Conservation (phyloP, 2,888 invertebrate species). For the Glaucopsyche alexis region DNA sequence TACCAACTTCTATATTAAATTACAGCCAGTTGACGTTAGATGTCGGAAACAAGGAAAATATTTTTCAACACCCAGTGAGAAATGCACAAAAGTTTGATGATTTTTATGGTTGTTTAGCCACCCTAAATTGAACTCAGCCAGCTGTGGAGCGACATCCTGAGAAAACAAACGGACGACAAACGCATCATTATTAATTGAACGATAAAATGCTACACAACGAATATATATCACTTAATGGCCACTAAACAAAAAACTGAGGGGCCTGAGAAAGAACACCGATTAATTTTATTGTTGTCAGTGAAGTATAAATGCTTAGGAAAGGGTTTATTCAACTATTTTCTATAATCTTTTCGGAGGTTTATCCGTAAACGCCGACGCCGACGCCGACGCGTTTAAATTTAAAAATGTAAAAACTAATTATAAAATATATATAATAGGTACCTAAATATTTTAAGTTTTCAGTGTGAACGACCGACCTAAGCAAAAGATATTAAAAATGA, state of each 20-base stretch:
- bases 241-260: neutral
- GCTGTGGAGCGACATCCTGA: slow-evolving; percentile 71
- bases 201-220: slow-evolving; percentile 15
- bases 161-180: slow-evolving; percentile 57
- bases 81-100: slow-evolving; percentile 22
- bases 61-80: slow-evolving; percentile 18
- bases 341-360: neutral
- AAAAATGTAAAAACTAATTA: neutral
- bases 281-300: slow-evolving; percentile 15
- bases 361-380: too few species aligned
- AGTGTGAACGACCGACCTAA: neutral
- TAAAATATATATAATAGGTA: neutral
- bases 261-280: neutral
- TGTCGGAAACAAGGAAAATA: slow-evolving; percentile 23
- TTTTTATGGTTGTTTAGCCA: slow-evolving; percentile 47
- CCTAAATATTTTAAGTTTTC: neutral
- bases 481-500: neutral
- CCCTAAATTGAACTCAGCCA: slow-evolving; percentile 56
- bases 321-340: neutral
- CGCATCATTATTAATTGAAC: slow-evolving; percentile 36
- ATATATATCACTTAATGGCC: slow-evolving; percentile 12
- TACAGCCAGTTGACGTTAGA: neutral
- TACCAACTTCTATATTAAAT: neutral
- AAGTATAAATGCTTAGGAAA: neutral
- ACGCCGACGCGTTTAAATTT: too few species aligned